Percentiles rank a stretch among this genome's conserved stretches.
These are phyloP conservation scores for Syngnathus scovelli DNA, from an alignment of 2,113 vertebrate species.

Conservation along the genomic window DNA sequence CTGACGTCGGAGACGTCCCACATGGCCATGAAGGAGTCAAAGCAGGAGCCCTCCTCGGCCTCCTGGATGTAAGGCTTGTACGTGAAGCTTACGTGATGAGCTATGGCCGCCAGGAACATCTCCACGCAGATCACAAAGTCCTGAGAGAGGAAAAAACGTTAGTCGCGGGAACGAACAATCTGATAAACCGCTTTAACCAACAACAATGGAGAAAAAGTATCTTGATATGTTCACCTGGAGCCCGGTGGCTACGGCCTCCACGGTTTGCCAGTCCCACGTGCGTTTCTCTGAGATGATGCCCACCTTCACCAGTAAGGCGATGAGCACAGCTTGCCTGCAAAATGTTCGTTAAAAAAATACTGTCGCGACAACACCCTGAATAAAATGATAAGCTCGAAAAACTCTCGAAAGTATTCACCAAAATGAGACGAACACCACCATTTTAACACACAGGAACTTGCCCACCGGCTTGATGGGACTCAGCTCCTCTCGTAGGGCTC, in stretches of 20 bases:
- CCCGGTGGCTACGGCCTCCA: conserved; percentile 93
- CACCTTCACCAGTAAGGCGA: conserved; percentile 92
- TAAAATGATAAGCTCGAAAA: background rate
- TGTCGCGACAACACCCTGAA: background rate
- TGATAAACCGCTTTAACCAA: too few relatives aligned
- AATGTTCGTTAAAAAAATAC: background rate
- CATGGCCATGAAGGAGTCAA: conserved; percentile 97
- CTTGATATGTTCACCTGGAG: conserved; percentile 76
- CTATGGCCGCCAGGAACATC: conserved; percentile 96
- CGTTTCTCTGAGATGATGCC: conserved; percentile 87
- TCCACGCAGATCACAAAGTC: conserved; percentile 97
- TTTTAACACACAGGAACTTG: conserved; percentile 97
- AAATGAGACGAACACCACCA: conserved; percentile 97
- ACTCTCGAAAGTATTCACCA: conserved; percentile 76
- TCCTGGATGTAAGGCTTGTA: conserved; percentile 96
- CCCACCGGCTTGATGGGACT: conserved; percentile 92
- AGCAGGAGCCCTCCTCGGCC: conserved; percentile 92
- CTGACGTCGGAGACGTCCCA: conserved; percentile 96
- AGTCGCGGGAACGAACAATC: too few relatives aligned
- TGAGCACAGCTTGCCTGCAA: conserved; percentile 89
- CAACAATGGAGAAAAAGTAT: too few relatives aligned
- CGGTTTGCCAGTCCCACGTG: conserved; percentile 91
- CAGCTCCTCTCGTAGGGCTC: conserved; percentile 87
- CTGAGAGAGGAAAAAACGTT: conserved; percentile 51
- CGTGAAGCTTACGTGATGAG: conserved; percentile 94